Base-by-base conservation (phyloP, 2,113 vertebrate species). In the Setophaga petechia region DNA sequence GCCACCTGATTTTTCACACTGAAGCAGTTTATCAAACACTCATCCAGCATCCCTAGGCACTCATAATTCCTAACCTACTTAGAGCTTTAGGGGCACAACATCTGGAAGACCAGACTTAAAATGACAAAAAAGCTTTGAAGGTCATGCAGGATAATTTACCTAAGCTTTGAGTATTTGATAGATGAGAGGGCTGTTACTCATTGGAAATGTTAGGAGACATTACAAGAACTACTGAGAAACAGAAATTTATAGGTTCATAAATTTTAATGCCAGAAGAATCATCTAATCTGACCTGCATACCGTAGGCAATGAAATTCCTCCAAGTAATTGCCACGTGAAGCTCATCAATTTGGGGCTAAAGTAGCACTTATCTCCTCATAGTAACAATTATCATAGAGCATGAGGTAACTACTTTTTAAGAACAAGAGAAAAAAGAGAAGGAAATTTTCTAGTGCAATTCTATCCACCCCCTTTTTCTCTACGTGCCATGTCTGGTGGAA, bases 201-300 rank as follows among this genome's bases (percentile, higher is more conserved):
- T 5, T 58, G 41, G 66, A 88, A 93, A 90, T 54, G 51, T 88
- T 93, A 94, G 61, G 49, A 93, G 91, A 79, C 61, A 76, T 81
- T 93, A 89, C 0, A 1, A 94, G 85, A 95, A 89, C 41, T 87
- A 92, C 61, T 37, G 18, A 93, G 81, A 91, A 93, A 94, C 58
- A 95, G 66, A 81, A 96, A 93, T 89, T 68, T 78, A 94, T 74
- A 76, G 82, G 75, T 82, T 52, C n/a, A 81, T 92, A 94, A 80
- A 94, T 95, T 91, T 90, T 74, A 86, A 92, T 84, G 52, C 41
- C 57, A 92, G 73, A 72, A 89, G 44, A 93, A 84, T 87, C 66
- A 46, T 89, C 47, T 95, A 63, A 93, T 74, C 57, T 78, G 69
- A 81, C 80, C 79, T 81, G 65, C 35, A n/a, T 59, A 83, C 18